phyloP scores from a whole-genome alignment of 1,140 invertebrate genomes.

The Contarinia nasturtii region DNA sequence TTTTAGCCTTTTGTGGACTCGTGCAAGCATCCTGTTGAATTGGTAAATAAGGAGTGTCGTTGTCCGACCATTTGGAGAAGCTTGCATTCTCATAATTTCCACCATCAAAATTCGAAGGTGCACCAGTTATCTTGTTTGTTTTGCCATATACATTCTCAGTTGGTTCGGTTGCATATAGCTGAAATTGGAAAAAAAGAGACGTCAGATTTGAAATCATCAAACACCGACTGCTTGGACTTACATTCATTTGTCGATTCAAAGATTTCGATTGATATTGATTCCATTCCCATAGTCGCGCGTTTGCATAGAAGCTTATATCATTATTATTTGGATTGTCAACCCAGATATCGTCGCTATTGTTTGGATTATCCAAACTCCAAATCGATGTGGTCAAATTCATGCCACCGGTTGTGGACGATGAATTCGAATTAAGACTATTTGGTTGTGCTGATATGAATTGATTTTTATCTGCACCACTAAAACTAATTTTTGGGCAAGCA shows the following conservation, averaged over 20 bases:
- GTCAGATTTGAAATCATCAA: no score
- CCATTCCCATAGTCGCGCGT: not conserved
- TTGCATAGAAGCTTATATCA: slow-evolving; percentile 8
- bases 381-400: slow-evolving; percentile 8
- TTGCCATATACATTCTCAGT: no score
- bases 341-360: slow-evolving; percentile 3
- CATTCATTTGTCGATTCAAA: not conserved
- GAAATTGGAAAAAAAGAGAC: no score
- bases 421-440: slow-evolving; percentile 1
- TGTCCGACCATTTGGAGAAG: slow-evolving; percentile 3
- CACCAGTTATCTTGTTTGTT: not conserved
- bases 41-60: slow-evolving; percentile 1
- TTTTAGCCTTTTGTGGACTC: not conserved
- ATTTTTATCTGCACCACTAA: not conserved
- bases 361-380: slow-evolving; percentile 6
- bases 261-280: not conserved
- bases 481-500: no score
- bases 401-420: slow-evolving; percentile 2
- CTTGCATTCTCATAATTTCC: not conserved
- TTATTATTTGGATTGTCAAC: slow-evolving; percentile 3
- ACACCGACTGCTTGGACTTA: no score
- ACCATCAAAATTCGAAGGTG: not conserved
- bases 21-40: no score
- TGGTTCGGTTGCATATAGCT: no score
- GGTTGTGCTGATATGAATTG: not conserved